These are phyloP conservation scores for Machimus rusticus DNA, from an alignment of 2,888 invertebrate genomes.

Conservation along the genomic window DNA sequence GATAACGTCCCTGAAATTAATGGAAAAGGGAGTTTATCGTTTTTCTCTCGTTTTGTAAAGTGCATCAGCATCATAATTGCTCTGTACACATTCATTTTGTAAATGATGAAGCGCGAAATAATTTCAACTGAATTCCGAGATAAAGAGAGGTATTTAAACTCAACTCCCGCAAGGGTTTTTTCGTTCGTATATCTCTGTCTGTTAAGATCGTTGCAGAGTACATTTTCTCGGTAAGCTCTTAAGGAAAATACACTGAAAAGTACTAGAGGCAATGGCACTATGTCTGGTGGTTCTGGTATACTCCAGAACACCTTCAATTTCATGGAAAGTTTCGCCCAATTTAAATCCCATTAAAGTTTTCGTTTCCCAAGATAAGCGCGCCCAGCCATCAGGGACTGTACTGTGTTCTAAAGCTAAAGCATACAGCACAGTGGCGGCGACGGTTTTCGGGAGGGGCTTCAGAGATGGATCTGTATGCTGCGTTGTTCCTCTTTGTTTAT, in stretches of 20 bases:
- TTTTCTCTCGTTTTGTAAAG: background rate
- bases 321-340: slow-evolving; percentile 2
- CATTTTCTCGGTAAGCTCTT: background rate
- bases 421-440: background rate
- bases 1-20: background rate
- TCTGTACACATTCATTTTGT: background rate
- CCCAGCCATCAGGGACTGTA: background rate
- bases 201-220: background rate
- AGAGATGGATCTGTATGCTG: background rate
- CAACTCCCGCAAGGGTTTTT: background rate
- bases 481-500: slow-evolving; percentile 9
- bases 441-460: background rate
- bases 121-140: background rate
- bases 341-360: slow-evolving; percentile 35
- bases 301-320: background rate
- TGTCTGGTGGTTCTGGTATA: background rate
- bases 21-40: background rate
- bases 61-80: background rate
- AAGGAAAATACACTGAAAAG: background rate
- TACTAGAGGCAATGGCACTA: background rate
- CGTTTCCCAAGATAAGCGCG: background rate
- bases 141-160: background rate
- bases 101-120: background rate
- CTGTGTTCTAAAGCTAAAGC: background rate
- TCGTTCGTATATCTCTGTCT: background rate